Percentiles rank a stretch among this genome's conserved stretches.
phyloP scores from a whole-genome alignment of 2,113 vertebrate genomes.

The Atrichornis clamosus region DNA sequence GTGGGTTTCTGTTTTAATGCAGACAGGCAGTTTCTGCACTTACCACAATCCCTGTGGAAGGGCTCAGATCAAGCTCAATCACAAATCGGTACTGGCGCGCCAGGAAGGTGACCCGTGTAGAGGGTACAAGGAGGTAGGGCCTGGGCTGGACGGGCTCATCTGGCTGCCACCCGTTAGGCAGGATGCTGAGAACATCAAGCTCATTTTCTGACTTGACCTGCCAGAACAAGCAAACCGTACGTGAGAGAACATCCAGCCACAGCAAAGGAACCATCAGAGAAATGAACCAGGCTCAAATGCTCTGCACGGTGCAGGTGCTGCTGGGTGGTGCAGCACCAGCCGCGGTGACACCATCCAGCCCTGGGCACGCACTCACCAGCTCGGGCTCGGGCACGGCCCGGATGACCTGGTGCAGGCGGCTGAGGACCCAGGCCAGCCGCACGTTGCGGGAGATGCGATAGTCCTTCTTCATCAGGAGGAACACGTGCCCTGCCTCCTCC shows the following conservation, averaged over 20 bases:
- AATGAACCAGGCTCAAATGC: not conserved
- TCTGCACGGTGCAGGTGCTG: not conserved
- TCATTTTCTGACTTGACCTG: constrained; percentile 87
- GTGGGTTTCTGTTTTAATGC: rapidly evolving
- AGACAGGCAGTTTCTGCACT: constrained; percentile 15
- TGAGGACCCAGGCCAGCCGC: constrained; percentile 94
- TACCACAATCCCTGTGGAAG: constrained; percentile 97
- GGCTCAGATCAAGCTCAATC: constrained; percentile 95
- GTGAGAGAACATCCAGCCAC: not conserved
- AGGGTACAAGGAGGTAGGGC: constrained; percentile 87
- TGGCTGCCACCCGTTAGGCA: constrained; percentile 91
- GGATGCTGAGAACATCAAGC: constrained; percentile 87
- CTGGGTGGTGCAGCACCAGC: rapidly evolving
- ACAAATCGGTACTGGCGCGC: constrained; percentile 95
- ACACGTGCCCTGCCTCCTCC: constrained; percentile 95
- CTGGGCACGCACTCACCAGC: constrained; percentile 76
- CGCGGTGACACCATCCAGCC: not conserved
- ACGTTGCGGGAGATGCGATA: constrained; percentile 96
- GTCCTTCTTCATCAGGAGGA: constrained; percentile 94
- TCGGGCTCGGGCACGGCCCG: constrained; percentile 81
- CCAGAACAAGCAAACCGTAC: not conserved
- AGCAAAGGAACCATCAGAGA: too few relatives aligned
- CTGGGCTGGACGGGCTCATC: constrained; percentile 73
- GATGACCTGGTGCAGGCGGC: constrained; percentile 88
- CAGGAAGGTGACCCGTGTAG: constrained; percentile 90